Percentiles rank a stretch among this genome's conserved stretches.
Evolutionary conservation across 2,888 invertebrate species (phyloP).

Genomic region (Eupithecia dodoneata): DNA sequence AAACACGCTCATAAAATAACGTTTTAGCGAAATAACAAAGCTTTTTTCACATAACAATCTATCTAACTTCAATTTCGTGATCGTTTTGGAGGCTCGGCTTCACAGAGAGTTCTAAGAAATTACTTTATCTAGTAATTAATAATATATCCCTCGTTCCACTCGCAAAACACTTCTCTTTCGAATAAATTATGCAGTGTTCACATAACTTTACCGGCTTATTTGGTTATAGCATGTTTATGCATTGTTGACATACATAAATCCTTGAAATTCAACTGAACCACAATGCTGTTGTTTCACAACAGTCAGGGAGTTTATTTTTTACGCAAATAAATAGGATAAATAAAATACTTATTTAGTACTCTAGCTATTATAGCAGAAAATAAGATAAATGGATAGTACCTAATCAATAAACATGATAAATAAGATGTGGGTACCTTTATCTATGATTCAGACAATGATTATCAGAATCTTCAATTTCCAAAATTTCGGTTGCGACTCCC

Average conservation of each 20-base stretch:
- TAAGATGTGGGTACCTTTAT: too few species aligned
- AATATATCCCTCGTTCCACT: conserved; percentile 11
- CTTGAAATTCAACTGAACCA: conserved; percentile 53
- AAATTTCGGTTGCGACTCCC: too few species aligned
- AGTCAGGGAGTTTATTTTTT: background rate
- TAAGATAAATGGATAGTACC: background rate
- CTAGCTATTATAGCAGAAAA: background rate
- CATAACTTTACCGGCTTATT: conserved; percentile 63
- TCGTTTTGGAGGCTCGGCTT: conserved; percentile 24
- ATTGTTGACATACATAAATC: conserved; percentile 63
- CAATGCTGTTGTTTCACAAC: background rate
- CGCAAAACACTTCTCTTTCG: background rate
- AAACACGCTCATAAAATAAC: conserved; percentile 20
- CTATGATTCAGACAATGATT: too few species aligned
- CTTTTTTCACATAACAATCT: conserved; percentile 8
- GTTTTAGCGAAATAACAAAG: background rate
- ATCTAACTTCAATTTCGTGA: conserved; percentile 24
- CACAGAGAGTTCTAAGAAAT: conserved; percentile 29
- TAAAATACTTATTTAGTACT: background rate
- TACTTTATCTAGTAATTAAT: conserved; percentile 25
- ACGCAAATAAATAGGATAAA: background rate
- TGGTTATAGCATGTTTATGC: conserved; percentile 65
- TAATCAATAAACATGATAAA: too few species aligned
- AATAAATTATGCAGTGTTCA: background rate
- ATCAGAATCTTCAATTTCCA: too few species aligned